Evolutionary conservation across 2,113 vertebrate genomes (phyloP), one percentile per base, ranked within the genome.

Genomic region (Atlantisia rogersi): DNA sequence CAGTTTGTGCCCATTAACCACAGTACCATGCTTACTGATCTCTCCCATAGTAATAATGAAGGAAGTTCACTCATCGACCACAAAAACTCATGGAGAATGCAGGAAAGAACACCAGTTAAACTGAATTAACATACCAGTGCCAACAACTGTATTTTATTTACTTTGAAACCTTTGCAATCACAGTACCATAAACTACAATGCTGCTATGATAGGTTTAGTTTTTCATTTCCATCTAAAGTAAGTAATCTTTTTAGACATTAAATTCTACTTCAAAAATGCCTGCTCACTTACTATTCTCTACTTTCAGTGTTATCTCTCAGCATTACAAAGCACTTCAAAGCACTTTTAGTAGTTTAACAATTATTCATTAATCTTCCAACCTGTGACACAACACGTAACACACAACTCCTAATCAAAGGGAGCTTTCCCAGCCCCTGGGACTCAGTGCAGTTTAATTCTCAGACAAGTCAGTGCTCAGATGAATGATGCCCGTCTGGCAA

Each of bases 1-100:
- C 2, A 2, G 75, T 82, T 81, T 92, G 40, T 92, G 76, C 73
- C 93, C 95, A 96, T 92, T 95, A 97, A 94, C 82, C 55, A 89
- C 77, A 67, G 75, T 64, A 48, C 84, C 48, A 55, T 31, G 60
- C 94, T 84, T 94, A 74, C 29, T 26, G n/a, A 13, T 85, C 70
- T 26, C 62, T 87, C 48, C 62, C 50, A 17, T 42, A 85, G 64
- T 85, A 89, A 78, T 58, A 76, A 76, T 19, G 25, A 84, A 77
- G 25, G 46, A 89, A 85, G 71, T 58, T 79, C 50, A 50, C 63
- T 92, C 52, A 68, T 58, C 67, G 90, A 35, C 68, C 88, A 85
- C n/a, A 92, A 86, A 96, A 90, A 15, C 4, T 78, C 82, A 67
- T 0, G 7, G 63, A 84, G 22, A 40, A 56, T 22, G 53, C 0